Conservation (phyloP, 2,888 invertebrate genomes). For the Prenolepis imparis region DNA sequence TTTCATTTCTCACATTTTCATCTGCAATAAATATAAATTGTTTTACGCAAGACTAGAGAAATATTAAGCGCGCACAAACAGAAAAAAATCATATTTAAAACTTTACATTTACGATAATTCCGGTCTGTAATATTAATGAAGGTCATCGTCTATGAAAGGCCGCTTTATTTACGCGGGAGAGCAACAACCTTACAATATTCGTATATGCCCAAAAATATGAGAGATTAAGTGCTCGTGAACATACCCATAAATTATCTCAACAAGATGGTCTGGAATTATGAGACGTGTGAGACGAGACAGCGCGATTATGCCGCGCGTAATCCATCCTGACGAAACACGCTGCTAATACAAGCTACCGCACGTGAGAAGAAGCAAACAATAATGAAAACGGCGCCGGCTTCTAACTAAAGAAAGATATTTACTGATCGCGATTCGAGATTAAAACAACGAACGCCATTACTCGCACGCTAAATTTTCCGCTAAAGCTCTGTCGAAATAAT, state of each 20-base stretch:
- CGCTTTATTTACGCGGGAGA: neutral
- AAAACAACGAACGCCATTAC: conserved; percentile 16
- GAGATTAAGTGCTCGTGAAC: conserved; percentile 29
- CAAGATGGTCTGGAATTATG: conserved; percentile 36
- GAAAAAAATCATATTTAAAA: neutral
- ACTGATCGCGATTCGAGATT: conserved; percentile 52
- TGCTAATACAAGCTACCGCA: conserved; percentile 34
- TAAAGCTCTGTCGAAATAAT: conserved; percentile 63
- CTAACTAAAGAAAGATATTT: conserved; percentile 53
- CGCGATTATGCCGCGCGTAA: conserved; percentile 51
- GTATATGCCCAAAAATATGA: neutral
- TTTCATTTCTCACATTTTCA: neutral
- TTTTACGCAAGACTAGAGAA: neutral
- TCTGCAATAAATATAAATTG: conserved; percentile 15
- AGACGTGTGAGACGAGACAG: conserved; percentile 32
- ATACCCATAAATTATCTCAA: conserved; percentile 42
- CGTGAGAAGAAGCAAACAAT: conserved; percentile 68
- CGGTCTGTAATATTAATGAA: conserved; percentile 12
- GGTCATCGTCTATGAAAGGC: neutral
- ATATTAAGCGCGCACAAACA: neutral
- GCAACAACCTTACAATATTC: neutral
- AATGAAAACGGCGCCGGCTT: conserved; percentile 60
- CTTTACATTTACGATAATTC: neutral
- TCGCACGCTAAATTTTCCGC: conserved; percentile 58
- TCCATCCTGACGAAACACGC: conserved; percentile 67